These are phyloP conservation scores for Zosterops hypoxanthus DNA, from an alignment of 2,113 vertebrate species.

Conservation along the genomic window DNA sequence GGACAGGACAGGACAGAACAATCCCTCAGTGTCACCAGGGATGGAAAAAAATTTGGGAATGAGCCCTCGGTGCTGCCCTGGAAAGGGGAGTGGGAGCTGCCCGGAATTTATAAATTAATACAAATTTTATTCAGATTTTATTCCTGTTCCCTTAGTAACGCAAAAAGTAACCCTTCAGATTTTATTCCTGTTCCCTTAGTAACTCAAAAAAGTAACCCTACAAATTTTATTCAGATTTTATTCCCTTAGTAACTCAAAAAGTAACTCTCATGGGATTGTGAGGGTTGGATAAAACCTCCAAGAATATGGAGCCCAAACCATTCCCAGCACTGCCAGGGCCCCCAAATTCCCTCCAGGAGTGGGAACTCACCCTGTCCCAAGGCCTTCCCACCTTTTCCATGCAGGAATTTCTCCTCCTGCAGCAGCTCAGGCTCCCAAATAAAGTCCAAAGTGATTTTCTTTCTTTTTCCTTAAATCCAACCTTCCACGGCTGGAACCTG, in stretches of 20 bases:
- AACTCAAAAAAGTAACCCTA: too few species aligned
- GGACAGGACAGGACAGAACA: neutral
- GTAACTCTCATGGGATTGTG: too few species aligned
- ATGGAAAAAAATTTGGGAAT: neutral
- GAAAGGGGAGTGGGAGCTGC: neutral
- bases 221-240: too few species aligned
- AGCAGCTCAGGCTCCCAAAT: fast-evolving
- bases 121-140: too few species aligned
- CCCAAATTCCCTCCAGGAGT: neutral
- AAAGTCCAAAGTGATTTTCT: neutral
- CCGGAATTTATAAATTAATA: too few species aligned
- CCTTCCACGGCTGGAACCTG: neutral
- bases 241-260: too few species aligned
- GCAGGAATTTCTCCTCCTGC: neutral
- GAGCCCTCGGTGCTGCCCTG: neutral
- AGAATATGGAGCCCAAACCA: fast-evolving
- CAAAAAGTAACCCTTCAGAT: too few species aligned
- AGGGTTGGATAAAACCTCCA: neutral
- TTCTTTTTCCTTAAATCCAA: neutral
- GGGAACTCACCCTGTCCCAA: neutral
- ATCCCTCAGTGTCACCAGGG: too few species aligned
- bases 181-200: too few species aligned
- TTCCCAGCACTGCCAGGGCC: neutral
- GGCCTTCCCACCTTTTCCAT: fast-evolving
- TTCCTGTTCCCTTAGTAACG: too few species aligned